Conservation (phyloP, 2,888 invertebrate genomes). For the Habrosyne pyritoides region DNA sequence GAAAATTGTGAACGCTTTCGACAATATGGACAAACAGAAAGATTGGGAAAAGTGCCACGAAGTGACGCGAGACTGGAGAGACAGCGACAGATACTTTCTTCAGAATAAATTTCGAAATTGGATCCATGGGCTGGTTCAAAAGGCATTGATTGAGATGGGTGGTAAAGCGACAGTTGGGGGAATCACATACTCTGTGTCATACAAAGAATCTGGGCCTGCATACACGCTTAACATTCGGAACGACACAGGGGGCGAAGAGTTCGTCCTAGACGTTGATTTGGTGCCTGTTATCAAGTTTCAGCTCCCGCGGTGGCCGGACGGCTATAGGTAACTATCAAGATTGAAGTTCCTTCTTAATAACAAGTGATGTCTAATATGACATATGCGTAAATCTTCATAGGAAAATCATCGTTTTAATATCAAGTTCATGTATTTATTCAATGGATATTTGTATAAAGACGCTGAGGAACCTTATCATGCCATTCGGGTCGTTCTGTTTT, state of each 20-base stretch:
- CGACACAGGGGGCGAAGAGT: constrained; percentile 37
- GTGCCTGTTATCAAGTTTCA: constrained; percentile 80
- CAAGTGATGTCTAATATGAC: no score
- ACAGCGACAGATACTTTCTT: constrained; percentile 69
- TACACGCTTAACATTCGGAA: constrained; percentile 75
- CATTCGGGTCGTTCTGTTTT: no score
- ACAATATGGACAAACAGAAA: constrained; percentile 61
- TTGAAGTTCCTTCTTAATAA: no score
- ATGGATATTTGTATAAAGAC: no score
- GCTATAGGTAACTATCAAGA: constrained; percentile 56
- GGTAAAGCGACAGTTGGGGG: constrained; percentile 51
- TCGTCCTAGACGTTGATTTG: constrained; percentile 76
- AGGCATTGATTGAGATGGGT: constrained; percentile 65
- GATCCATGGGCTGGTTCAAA: constrained; percentile 78
- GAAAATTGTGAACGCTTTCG: constrained; percentile 61
- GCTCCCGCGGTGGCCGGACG: constrained; percentile 64
- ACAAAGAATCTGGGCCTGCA: constrained; percentile 80
- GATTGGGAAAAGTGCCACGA: constrained; percentile 68
- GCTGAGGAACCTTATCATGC: no score
- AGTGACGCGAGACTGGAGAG: constrained; percentile 68
- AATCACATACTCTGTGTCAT: constrained; percentile 53
- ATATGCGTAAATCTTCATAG: no score
- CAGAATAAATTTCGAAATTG: constrained; percentile 78
- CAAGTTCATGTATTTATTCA: no score
- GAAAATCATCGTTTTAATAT: no score